Evolutionary conservation across 2,888 invertebrate species (phyloP), one percentile per base, ranked within the genome.

Genomic region (Clitarchus hookeri): DNA sequence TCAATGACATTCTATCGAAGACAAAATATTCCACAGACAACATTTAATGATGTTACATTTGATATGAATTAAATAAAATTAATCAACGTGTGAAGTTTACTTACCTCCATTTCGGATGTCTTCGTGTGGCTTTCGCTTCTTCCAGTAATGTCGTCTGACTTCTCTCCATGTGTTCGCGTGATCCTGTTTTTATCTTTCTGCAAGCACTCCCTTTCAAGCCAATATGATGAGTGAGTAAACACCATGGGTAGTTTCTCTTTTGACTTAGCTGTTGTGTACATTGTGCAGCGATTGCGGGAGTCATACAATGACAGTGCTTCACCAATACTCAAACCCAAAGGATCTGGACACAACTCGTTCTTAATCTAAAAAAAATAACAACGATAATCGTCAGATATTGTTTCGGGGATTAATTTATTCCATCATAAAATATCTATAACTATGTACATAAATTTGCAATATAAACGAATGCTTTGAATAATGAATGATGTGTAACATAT

Each of bases 261-360:
- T 90, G 93, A 93, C 90, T 92, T 92, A 85, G 96, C 94, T 78
- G 94, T 92, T 36, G 94, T 93, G 88, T 94, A 94, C 89, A 91
- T 93, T 88, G 93, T 92, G 86, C 94, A 94, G 16, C 95, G 93
- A 91, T 97, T 96, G 88, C 97, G 93, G 87, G 97, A 97, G 92
- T 97, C 96, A 91, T 97, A 97, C 84, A 91, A 90, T 0, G 91
- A 91, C 94, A 95, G 95, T 87, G 94, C 94, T 90, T 93, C 93
- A 89, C 94, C 93, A 83, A 96, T 94, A 89, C 95, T 94, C 89
- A 96, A 91, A 86, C 95, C 95, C 89, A 94, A 91, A 86, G 94
- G 94, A 91, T 94, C 94, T 89, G 95, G 94, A 91, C 13, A 65
- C n/a, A 65, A 19, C 6, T 65, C 16, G 19, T 19, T 23, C 16